phyloP scores from a whole-genome alignment of 2,797 vertebrate species.

The Eupleurogrammus muticus region DNA sequence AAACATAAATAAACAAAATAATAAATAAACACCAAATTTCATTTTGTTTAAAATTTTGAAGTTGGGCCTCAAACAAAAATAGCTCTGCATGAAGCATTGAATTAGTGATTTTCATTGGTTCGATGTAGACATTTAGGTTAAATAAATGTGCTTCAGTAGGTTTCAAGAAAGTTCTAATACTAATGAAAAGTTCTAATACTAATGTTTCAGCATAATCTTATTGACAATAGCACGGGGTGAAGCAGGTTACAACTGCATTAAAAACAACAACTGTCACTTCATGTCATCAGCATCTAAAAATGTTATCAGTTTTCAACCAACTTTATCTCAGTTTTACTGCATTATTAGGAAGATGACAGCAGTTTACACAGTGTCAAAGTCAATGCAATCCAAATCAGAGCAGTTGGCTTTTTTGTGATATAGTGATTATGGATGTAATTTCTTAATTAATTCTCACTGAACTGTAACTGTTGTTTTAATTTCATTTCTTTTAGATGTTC shows the following conservation, averaged over 20 bases:
- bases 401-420: neutral
- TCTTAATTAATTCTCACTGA: too few relatives aligned
- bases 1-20: neutral
- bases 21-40: neutral
- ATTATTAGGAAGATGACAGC: too few relatives aligned
- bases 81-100: neutral
- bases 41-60: conserved; percentile 9
- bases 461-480: too few relatives aligned
- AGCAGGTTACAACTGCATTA: neutral
- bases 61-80: neutral
- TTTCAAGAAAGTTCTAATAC: neutral
- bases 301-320: neutral
- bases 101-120: conserved; percentile 2
- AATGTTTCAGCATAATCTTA: neutral
- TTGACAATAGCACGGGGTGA: neutral
- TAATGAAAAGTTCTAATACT: too few relatives aligned
- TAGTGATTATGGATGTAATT: too few relatives aligned
- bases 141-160: neutral
- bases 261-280: neutral
- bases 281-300: neutral
- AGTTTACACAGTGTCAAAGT: neutral
- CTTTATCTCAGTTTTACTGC: neutral
- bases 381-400: neutral
- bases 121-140: neutral
- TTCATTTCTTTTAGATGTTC: too few relatives aligned